A percentile compares a stretch with the other conserved stretches of the same genome.
These are phyloP conservation scores for Diarsia rubi DNA, from an alignment of 2,888 invertebrate genomes.

Conservation along the genomic window DNA sequence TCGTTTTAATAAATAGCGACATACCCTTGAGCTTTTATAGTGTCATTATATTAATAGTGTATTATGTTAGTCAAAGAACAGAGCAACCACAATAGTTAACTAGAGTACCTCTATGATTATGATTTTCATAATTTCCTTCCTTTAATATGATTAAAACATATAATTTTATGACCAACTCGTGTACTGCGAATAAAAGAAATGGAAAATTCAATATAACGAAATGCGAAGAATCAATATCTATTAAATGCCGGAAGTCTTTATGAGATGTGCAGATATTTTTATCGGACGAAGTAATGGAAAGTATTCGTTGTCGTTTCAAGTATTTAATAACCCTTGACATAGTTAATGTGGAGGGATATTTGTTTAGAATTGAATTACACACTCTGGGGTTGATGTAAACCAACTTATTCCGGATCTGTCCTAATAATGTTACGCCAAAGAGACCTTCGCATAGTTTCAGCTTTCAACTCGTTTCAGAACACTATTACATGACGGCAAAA, in stretches of 20 bases:
- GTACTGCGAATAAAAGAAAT: neutral
- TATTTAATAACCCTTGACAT: constrained; percentile 60
- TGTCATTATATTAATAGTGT: neutral
- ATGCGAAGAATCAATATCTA: constrained; percentile 28
- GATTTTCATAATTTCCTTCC: neutral
- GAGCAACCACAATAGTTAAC: constrained; percentile 4
- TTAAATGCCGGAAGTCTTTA: constrained; percentile 38
- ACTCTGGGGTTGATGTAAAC: constrained; percentile 42
- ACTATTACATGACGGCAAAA: constrained; percentile 67
- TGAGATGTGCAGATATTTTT: constrained; percentile 34
- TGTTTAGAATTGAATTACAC: constrained; percentile 63
- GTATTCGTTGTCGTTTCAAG: constrained; percentile 57
- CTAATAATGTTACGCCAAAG: constrained; percentile 45
- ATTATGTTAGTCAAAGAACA: constrained; percentile 10
- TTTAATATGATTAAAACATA: neutral
- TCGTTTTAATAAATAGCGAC: constrained; percentile 17
- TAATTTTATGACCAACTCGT: neutral
- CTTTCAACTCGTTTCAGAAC: constrained; percentile 61
- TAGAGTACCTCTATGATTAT: constrained; percentile 13
- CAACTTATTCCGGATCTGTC: constrained; percentile 50
- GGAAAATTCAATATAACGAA: neutral
- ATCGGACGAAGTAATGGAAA: constrained; percentile 34
- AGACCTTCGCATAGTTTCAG: constrained; percentile 62
- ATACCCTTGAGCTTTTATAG: neutral
- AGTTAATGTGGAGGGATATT: constrained; percentile 55